Evolutionary conservation across 1,140 invertebrate species (phyloP).

Genomic region (Bombus consobrinus): DNA sequence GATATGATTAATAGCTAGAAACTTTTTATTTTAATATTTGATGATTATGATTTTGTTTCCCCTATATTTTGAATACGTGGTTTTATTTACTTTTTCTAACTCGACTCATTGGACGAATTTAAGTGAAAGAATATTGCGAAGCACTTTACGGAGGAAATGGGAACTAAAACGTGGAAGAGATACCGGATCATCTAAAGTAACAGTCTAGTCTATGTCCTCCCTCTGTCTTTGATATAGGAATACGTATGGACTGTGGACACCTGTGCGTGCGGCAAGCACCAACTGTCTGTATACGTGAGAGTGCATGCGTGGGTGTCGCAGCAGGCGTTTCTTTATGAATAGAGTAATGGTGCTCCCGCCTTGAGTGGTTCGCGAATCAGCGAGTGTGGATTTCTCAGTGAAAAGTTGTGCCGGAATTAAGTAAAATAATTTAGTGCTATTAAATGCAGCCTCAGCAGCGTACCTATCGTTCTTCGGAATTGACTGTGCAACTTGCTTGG

Average conservation of each 20-base stretch:
- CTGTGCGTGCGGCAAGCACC: constrained; percentile 50
- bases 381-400: constrained; percentile 32
- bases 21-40: background rate
- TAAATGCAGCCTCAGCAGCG: background rate
- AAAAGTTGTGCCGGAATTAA: constrained; percentile 36
- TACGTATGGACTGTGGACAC: constrained; percentile 33
- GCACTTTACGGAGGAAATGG: background rate
- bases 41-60: background rate
- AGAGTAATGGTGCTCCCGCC: constrained; percentile 39
- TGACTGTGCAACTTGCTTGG: constrained; percentile 5
- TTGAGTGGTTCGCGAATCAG: constrained; percentile 36
- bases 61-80: background rate
- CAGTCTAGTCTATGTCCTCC: constrained; percentile 15
- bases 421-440: background rate
- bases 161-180: background rate
- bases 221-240: constrained; percentile 35
- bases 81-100: background rate
- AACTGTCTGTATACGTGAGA: constrained; percentile 49
- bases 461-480: constrained; percentile 11
- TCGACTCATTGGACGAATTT: background rate
- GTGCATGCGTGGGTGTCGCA: constrained; percentile 56
- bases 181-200: constrained; percentile 1
- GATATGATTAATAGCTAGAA: background rate
- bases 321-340: constrained; percentile 57
- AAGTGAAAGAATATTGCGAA: background rate